Evolutionary conservation across 2,113 vertebrate genomes (phyloP).

Genomic region (Campylomormyrus numenius): DNA sequence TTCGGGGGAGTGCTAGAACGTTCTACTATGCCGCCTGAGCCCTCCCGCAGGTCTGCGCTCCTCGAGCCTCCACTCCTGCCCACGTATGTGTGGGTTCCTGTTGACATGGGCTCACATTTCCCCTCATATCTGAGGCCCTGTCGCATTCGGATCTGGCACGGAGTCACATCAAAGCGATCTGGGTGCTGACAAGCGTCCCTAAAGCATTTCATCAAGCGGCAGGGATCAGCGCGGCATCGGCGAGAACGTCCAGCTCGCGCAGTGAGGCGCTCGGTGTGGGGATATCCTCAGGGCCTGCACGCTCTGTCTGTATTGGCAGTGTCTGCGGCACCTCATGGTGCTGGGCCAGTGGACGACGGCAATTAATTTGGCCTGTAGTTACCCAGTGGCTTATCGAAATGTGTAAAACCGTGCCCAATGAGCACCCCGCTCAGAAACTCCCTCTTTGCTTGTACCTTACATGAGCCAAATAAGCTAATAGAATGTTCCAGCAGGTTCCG

Average conservation of each 20-base stretch:
- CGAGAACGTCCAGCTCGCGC: not conserved
- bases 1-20: not conserved
- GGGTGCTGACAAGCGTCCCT: conserved; percentile 1
- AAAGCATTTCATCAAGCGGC: conserved; percentile 8
- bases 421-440: not conserved
- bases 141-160: not conserved
- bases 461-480: not conserved
- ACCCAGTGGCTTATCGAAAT: not conserved
- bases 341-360: not conserved
- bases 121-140: not conserved
- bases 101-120: not conserved
- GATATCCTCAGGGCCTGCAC: not conserved
- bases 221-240: not conserved
- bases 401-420: not conserved
- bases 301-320: not conserved
- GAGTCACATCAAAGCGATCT: not conserved
- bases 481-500: not conserved
- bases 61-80: not conserved
- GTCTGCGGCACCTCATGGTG: not conserved
- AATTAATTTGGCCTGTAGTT: not conserved
- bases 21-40: not conserved
- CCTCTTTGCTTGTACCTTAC: not conserved
- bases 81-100: not conserved
- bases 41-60: not conserved
- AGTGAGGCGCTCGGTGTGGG: not conserved